These are phyloP conservation scores for Paramormyrops kingsleyae DNA, from an alignment of 2,113 vertebrate genomes.

Conservation along the genomic window DNA sequence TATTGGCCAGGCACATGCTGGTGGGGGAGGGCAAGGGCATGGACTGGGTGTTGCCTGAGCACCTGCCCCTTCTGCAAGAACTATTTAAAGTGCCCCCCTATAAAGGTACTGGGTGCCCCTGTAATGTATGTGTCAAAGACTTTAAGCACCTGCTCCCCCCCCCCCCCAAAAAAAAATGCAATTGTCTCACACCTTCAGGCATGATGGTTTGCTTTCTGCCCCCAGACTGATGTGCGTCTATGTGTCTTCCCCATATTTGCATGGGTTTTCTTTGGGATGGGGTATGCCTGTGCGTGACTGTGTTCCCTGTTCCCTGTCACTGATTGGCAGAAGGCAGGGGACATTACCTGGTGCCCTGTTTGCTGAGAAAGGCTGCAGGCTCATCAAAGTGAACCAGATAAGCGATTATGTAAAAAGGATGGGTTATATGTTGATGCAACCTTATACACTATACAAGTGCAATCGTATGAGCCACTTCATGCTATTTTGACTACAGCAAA, in stretches of 20 bases:
- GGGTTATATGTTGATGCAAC: neutral
- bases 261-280: neutral
- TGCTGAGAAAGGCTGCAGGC: neutral
- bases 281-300: neutral
- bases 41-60: neutral
- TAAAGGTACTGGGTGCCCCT: neutral
- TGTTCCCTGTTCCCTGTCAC: neutral
- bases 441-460: neutral
- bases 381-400: neutral
- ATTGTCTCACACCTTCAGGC: neutral
- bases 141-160: neutral
- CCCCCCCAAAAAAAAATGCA: neutral
- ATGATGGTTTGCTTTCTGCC: neutral
- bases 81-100: neutral
- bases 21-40: too few species aligned
- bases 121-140: neutral
- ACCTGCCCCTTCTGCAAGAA: neutral
- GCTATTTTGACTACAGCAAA: neutral
- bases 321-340: neutral
- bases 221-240: neutral
- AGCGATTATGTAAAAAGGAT: neutral
- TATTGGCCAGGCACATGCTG: too few species aligned
- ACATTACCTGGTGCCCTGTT: neutral
- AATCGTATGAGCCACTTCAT: neutral
- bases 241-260: neutral